phyloP scores from a whole-genome alignment of 2,888 invertebrate species.

The Andrena dorsata region DNA sequence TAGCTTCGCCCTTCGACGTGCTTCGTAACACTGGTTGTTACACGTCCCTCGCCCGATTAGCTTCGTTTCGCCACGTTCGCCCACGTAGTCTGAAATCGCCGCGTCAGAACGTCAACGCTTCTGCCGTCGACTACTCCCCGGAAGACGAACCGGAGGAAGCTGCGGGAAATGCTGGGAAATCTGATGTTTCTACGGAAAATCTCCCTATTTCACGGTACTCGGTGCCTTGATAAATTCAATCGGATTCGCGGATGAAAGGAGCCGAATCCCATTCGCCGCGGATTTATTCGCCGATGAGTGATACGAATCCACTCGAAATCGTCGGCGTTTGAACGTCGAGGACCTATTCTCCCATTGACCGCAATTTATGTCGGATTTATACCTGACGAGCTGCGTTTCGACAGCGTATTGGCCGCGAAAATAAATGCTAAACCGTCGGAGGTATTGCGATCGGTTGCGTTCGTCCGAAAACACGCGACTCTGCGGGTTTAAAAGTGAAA shows the following conservation, averaged over 20 bases:
- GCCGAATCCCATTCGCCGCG: slow-evolving; percentile 37
- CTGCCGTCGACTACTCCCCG: too few species aligned
- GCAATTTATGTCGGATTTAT: slow-evolving; percentile 6
- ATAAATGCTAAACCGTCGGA: slow-evolving; percentile 1
- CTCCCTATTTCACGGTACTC: slow-evolving; percentile 47
- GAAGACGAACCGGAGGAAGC: not conserved
- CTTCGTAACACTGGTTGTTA: not conserved
- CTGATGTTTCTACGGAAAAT: slow-evolving; percentile 26
- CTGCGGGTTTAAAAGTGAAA: not conserved
- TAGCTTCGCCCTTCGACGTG: slow-evolving; percentile 18
- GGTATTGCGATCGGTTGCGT: slow-evolving; percentile 1
- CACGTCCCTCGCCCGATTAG: too few species aligned
- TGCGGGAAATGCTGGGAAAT: slow-evolving; percentile 23
- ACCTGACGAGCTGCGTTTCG: not conserved
- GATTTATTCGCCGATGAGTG: slow-evolving; percentile 26
- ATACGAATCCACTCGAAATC: slow-evolving; percentile 9
- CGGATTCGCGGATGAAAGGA: slow-evolving; percentile 29
- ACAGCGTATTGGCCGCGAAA: slow-evolving; percentile 3
- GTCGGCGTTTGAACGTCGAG: slow-evolving; percentile 4
- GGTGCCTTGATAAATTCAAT: slow-evolving; percentile 25
- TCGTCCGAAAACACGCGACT: not conserved
- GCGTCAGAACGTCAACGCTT: too few species aligned
- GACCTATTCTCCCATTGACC: slow-evolving; percentile 7
- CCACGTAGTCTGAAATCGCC: too few species aligned
- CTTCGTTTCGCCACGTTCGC: too few species aligned